Evolutionary conservation across 2,113 vertebrate species (phyloP).

Genomic region (Sapayoa aenigma): DNA sequence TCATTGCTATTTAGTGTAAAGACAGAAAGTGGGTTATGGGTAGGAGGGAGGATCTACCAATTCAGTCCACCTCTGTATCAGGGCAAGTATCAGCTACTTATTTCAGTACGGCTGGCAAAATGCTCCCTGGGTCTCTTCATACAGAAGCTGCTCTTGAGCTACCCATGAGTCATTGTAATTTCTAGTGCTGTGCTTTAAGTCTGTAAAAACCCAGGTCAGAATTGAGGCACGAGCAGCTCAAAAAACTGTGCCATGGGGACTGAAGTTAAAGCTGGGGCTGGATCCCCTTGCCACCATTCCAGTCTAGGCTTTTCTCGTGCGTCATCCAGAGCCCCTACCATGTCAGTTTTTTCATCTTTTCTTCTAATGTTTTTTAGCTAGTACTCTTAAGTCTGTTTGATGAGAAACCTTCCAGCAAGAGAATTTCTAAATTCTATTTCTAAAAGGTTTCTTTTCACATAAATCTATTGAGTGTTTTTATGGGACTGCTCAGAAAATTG

Average conservation of each 20-base stretch:
- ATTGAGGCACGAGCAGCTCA: neutral
- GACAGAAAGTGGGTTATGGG: neutral
- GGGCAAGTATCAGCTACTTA: neutral
- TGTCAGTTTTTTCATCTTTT: neutral
- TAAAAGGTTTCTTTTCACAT: neutral
- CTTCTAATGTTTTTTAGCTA: neutral
- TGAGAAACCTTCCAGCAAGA: neutral
- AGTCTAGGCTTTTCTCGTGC: neutral
- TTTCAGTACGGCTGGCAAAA: neutral
- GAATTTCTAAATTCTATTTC: neutral
- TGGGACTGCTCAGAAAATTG: neutral
- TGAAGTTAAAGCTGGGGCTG: neutral
- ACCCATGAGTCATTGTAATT: neutral
- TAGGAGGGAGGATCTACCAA: neutral
- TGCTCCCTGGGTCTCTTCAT: accelerated
- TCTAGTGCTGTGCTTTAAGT: neutral
- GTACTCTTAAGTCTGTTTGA: neutral
- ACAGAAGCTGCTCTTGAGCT: neutral
- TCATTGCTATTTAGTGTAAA: neutral
- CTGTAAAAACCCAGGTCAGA: neutral
- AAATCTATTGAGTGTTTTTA: neutral
- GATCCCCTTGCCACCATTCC: neutral
- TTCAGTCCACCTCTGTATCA: neutral
- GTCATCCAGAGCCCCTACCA: neutral
- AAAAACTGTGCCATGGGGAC: accelerated